Base-by-base conservation (phyloP, 1,140 invertebrate genomes). In the Heliconius hermathena region DNA sequence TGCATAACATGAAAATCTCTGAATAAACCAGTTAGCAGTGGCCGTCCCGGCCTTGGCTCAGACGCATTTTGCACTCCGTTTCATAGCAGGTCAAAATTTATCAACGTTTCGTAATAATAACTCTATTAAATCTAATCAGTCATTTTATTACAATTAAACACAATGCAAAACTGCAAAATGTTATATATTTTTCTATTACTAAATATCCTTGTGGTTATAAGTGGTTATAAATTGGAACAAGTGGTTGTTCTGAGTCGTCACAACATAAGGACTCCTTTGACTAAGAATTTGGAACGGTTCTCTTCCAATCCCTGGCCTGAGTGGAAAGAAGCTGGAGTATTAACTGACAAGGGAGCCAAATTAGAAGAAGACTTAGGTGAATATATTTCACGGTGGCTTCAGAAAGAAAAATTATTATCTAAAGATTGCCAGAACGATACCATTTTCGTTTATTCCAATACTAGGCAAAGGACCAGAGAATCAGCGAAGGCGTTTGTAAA, bases 161-260 rank as follows among this genome's bases (percentile, higher is more conserved):
- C 20, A 26, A 66, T 66, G 57, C 8, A 26, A 13, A 26, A 26
- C 3, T 11, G 9, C 3, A 66, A 29, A 26, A 29, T 66, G 22
- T n/a, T 66, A 13, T 66, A n/a, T 22, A 41, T 86, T 75, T 36
- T 76, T 76, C 22, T 78, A 13, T 74, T 87, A 57, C 36, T 70
- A 11, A 75, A 78, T 81, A 41, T 84, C 60, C 73, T 83, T n/a
- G 78, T 75, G 52, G n/a, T 78, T 60, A 76, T 75, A 26, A 66
- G 76, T 36, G 75, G 81, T 73, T 84, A 87, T 9, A 83, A 84
- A 72, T 81, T 94, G 29, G 82, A 88, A 84, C 85, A 91, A 87
- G 88, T 94, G n/a, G 74, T 92, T 9, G 85, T 90, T 73, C 81
- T 94, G 74, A 89, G 91, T 52, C 84, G 92, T 33, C 92, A 94